Conservation (phyloP, 1,140 invertebrate genomes). For the Melitaea cinxia region DNA sequence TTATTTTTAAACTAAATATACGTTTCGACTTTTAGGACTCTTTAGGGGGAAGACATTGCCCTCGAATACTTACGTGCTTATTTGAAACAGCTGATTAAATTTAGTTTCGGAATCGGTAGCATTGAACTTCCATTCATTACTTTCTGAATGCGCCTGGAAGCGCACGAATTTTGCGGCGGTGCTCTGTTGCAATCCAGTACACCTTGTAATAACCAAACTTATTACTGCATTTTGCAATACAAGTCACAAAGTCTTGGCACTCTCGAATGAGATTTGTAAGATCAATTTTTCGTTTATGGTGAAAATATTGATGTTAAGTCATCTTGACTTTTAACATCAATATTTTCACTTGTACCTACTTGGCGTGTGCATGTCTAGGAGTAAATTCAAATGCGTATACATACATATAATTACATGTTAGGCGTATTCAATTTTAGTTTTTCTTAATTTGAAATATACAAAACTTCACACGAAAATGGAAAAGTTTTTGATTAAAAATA, state of each 20-base stretch:
- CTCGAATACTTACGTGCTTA: neutral
- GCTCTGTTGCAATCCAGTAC: constrained; percentile 11
- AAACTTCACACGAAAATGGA: too few relatives aligned
- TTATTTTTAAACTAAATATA: too few relatives aligned
- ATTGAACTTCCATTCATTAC: constrained; percentile 37
- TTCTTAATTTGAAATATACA: too few relatives aligned
- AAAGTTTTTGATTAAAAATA: too few relatives aligned
- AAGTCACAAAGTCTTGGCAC: constrained; percentile 12
- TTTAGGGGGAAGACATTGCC: neutral
- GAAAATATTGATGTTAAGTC: too few relatives aligned
- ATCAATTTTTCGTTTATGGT: neutral
- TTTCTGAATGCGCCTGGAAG: constrained; percentile 32
- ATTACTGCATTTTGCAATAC: constrained; percentile 38
- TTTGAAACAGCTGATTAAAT: neutral
- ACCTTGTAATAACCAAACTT: constrained; percentile 15
- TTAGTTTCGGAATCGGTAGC: constrained; percentile 13
- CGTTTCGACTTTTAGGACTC: too few relatives aligned
- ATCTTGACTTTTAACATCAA: too few relatives aligned
- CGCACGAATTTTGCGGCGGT: constrained; percentile 26
- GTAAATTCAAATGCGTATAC: too few relatives aligned
- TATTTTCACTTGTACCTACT: too few relatives aligned
- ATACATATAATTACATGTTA: too few relatives aligned
- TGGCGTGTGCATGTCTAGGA: too few relatives aligned
- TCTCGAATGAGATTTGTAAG: constrained; percentile 23
- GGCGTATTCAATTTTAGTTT: too few relatives aligned